Conservation (phyloP, 2,113 vertebrate genomes). For the Etia nguti region DNA sequence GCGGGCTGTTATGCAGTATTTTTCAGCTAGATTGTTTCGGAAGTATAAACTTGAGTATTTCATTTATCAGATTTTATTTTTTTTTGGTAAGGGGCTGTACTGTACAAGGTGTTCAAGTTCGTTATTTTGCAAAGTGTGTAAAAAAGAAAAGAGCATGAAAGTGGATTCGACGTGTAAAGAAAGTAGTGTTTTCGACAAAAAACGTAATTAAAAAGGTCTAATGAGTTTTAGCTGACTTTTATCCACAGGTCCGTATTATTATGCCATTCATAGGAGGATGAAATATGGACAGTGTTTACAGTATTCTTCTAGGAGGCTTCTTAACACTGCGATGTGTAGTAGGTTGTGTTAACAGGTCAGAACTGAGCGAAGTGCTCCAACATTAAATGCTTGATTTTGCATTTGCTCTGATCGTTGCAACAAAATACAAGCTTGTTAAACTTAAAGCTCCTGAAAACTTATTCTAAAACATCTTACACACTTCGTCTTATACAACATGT, state of each 20-base stretch:
- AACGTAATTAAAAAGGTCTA: neutral
- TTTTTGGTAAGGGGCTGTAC: neutral
- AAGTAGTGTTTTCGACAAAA: neutral
- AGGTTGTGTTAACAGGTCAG: neutral
- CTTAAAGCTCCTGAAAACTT: neutral
- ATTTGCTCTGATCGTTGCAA: neutral
- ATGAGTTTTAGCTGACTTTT: neutral
- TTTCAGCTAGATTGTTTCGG: neutral
- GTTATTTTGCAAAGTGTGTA: neutral
- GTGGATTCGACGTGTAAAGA: conserved; percentile 21
- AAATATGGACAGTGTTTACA: neutral
- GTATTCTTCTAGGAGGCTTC: neutral
- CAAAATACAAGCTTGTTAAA: neutral
- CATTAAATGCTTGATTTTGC: neutral
- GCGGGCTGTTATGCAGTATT: conserved; percentile 9
- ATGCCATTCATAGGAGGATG: neutral
- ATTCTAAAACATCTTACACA: neutral
- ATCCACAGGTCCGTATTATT: neutral
- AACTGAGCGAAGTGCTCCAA: neutral
- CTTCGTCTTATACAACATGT: neutral
- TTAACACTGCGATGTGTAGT: conserved; percentile 6
- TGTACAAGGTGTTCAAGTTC: neutral
- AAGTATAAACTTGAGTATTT: neutral
- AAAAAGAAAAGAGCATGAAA: neutral
- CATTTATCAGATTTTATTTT: neutral